Evolutionary conservation across 2,113 vertebrate species (phyloP).

Genomic region (Gila orcuttii): DNA sequence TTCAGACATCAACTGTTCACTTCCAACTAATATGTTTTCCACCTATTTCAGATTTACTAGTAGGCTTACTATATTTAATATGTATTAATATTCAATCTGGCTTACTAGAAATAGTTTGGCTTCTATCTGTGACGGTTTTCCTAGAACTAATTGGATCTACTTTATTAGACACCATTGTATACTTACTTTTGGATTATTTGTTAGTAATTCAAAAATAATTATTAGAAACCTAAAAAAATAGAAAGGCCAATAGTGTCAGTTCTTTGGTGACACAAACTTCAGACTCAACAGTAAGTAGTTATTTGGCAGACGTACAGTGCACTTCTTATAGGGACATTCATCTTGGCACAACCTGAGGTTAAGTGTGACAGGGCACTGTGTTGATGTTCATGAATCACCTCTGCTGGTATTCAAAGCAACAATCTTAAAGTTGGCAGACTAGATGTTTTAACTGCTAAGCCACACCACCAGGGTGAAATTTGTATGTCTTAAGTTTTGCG

Average conservation of each 20-base stretch:
- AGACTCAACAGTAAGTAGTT: not conserved
- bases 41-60: not conserved
- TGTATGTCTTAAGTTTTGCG: conserved; percentile 4
- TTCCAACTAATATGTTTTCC: not conserved
- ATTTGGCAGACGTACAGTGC: conserved; percentile 18
- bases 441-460: not conserved
- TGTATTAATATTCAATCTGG: not conserved
- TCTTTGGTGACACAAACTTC: conserved; percentile 1
- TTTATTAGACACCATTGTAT: not conserved
- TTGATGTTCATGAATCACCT: not conserved
- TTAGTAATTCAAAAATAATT: not conserved
- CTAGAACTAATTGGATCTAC: not conserved
- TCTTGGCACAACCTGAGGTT: conserved; percentile 20
- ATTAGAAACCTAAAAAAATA: not conserved
- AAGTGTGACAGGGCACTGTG: conserved; percentile 5
- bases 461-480: conserved; percentile 10
- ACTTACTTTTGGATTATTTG: not conserved
- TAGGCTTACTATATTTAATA: not conserved
- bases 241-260: not conserved
- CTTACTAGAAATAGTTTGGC: not conserved
- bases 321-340: conserved; percentile 17
- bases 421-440: conserved; percentile 6
- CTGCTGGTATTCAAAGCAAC: conserved; percentile 17
- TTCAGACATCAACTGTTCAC: not conserved
- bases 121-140: not conserved